A percentile compares a stretch with the other conserved stretches of the same genome.
These are phyloP conservation scores for Cephalopachus bancanus DNA, from an alignment of 2,797 vertebrate species.

Conservation along the genomic window DNA sequence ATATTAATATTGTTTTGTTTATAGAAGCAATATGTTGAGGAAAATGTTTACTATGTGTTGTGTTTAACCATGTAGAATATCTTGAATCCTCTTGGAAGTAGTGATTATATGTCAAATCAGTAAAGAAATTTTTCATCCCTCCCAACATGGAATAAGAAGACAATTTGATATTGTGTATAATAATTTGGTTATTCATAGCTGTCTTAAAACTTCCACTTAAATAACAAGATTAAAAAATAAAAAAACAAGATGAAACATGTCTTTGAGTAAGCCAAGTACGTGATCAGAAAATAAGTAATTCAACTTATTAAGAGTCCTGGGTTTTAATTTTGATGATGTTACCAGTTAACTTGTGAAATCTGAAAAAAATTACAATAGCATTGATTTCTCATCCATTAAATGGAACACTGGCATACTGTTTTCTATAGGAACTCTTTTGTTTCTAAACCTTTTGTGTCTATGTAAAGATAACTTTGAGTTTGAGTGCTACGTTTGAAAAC, in stretches of 20 bases:
- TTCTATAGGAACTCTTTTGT: not conserved
- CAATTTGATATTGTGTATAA: not conserved
- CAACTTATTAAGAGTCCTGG: not conserved
- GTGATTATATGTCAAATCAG: not conserved
- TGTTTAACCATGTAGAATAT: not conserved
- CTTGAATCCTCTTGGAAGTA: not conserved
- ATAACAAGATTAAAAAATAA: not conserved
- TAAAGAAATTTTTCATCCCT: not conserved
- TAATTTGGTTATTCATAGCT: not conserved
- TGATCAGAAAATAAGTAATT: not conserved
- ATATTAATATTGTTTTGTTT: not conserved
- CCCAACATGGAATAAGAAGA: not conserved
- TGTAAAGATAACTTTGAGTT: not conserved
- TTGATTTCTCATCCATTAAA: not conserved
- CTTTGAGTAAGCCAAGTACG: not conserved
- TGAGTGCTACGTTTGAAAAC: not conserved
- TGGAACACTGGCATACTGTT: not conserved
- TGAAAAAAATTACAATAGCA: not conserved
- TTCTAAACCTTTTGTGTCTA: not conserved
- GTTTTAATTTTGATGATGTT: not conserved
- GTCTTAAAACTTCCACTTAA: not conserved
- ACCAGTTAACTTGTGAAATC: not conserved
- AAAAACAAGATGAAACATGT: not conserved
- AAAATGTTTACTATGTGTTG: not conserved
- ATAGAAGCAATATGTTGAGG: conserved; percentile 11